Conservation (phyloP, 1,140 invertebrate genomes). For the Drosophila kohkoa region DNA sequence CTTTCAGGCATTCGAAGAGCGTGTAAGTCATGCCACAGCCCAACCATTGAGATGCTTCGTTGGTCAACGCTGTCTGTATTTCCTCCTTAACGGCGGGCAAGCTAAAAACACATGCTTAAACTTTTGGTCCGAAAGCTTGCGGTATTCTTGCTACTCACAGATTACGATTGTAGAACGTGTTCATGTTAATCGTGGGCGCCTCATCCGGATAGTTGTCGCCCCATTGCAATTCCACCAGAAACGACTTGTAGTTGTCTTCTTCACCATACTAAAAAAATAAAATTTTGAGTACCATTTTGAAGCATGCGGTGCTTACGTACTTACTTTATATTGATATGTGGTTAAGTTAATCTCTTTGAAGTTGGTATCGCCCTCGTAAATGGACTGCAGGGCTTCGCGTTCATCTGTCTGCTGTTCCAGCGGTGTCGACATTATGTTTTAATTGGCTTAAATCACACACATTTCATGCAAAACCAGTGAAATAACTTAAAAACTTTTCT, state of each 20-base stretch:
- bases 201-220: conserved; percentile 93
- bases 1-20: conserved; percentile 96
- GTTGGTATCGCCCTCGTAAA: conserved; percentile 96
- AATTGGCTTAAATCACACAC: conserved; percentile 26
- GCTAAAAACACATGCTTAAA: conserved; percentile 85
- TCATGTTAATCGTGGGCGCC: conserved; percentile 92
- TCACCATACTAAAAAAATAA: conserved; percentile 91
- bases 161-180: conserved; percentile 97
- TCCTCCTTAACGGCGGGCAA: conserved; percentile 90
- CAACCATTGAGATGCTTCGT: conserved; percentile 92
- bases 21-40: conserved; percentile 98
- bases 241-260: conserved; percentile 92
- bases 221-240: conserved; percentile 95
- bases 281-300: not conserved
- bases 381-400: conserved; percentile 95
- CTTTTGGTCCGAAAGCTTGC: not conserved
- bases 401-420: conserved; percentile 93
- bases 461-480: conserved; percentile 19
- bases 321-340: conserved; percentile 96
- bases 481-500: conserved; percentile 24
- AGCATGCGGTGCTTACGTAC: conserved; percentile 8
- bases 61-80: conserved; percentile 88
- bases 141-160: conserved; percentile 88
- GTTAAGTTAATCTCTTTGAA: conserved; percentile 93
- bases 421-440: conserved; percentile 86